Base-by-base conservation (phyloP, 1,140 invertebrate species). In the Drosophila carrolli region DNA sequence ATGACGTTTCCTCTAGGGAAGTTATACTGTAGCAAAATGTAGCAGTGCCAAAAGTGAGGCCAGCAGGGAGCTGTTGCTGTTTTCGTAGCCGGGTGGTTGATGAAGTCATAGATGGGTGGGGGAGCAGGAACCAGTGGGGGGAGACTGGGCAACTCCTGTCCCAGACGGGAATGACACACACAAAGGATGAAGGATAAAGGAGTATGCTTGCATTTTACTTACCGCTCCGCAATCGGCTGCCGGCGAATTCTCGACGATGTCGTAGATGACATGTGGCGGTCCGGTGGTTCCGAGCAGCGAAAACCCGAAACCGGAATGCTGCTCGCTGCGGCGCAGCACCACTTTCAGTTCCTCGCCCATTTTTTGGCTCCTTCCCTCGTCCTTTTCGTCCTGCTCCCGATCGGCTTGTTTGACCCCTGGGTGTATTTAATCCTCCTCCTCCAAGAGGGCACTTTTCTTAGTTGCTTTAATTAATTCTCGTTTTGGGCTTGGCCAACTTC, bases 231-330 rank as follows among this genome's bases (percentile, higher is more conserved):
- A 96, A 91, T 96, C 95, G 79, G 96, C 97, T 67, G 97, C 97
- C 90, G 97, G 97, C 78, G 97, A 98, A 93, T 97, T 97, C 93
- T 97, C 97, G 88, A 97, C 94, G 91, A 98, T 97, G 93, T 97
- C 96, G 93, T 97, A 97, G 92, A 98, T 97, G 92, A 97, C 96
- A 91, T 97, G 97, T 88, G 97, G 97, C 91, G 97, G 95, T 92
- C 96, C 97, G 85, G 96, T 96, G 93, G 96, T 96, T 70, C 97
- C 96, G 86, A 98, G 94, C 78, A 98, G 93, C 80, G 96, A 97
- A 94, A 98, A 97, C 83, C 97, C 97, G 92, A 97, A 96, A 89
- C 97, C 96, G 93, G 95, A 95, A 93, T 95, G 95, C 93, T 97
- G 96, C 62, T 86, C 82, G 59, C 82, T 86, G 75, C 96, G 95